A percentile compares a stretch with the other conserved stretches of the same genome.
Conservation (phyloP, 2,888 invertebrate species). For the Oscheius myriophilus region DNA sequence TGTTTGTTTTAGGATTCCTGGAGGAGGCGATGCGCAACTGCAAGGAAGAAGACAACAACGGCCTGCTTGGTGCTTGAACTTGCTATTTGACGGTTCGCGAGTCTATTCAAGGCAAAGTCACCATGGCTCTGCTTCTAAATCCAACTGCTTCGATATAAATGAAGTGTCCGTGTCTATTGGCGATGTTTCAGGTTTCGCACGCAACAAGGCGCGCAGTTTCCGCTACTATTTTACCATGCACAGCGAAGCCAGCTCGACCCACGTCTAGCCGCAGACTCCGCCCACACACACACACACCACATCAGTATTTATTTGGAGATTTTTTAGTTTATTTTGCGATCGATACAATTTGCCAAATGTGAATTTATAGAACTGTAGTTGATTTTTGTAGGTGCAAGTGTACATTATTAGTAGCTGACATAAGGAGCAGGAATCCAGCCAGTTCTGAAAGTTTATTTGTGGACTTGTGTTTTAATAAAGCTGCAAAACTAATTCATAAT, state of each 20-base stretch:
- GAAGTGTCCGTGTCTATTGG: neutral
- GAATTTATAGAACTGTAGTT: no score
- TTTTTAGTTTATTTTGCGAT: slow-evolving; percentile 19
- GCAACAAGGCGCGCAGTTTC: slow-evolving; percentile 19
- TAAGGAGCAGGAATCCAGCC: slow-evolving; percentile 35
- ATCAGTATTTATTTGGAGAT: no score
- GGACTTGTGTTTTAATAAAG: neutral
- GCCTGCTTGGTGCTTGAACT: slow-evolving; percentile 42
- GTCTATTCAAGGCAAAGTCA: slow-evolving; percentile 3
- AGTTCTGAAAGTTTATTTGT: slow-evolving; percentile 26
- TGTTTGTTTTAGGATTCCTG: slow-evolving; percentile 52
- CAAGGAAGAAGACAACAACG: slow-evolving; percentile 62
- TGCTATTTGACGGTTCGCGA: slow-evolving; percentile 28
- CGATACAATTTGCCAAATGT: slow-evolving; percentile 25
- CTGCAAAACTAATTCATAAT: no score
- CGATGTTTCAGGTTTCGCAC: slow-evolving; percentile 14
- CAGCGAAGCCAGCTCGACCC: slow-evolving; percentile 16
- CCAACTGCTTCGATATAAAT: slow-evolving; percentile 1
- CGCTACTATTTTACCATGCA: slow-evolving; percentile 17
- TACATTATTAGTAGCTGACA: slow-evolving; percentile 26
- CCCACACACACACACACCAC: no score
- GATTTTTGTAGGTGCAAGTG: no score
- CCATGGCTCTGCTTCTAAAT: neutral
- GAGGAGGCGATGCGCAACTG: slow-evolving; percentile 66
- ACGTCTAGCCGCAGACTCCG: slow-evolving; percentile 8